Conservation (phyloP, 2,888 invertebrate genomes). For the Magallana nippona region DNA sequence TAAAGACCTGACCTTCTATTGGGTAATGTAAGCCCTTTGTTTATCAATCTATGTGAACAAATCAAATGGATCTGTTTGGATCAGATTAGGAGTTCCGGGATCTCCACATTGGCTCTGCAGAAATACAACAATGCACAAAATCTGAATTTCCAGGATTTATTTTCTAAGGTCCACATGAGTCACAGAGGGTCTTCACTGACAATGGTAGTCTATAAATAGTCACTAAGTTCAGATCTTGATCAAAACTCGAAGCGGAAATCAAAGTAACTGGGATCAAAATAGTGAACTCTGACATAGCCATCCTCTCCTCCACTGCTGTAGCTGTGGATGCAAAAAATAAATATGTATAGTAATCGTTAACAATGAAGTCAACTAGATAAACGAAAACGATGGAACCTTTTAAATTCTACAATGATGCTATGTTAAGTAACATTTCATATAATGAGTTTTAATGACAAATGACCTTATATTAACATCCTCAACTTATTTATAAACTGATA, state of each 20-base stretch:
- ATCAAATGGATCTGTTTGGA: too few species aligned
- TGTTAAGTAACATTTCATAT: too few species aligned
- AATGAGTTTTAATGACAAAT: too few species aligned
- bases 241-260: conserved; percentile 95
- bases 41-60: too few species aligned
- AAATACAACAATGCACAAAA: background rate
- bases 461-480: too few species aligned
- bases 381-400: too few species aligned
- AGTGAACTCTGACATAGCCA: conserved; percentile 97
- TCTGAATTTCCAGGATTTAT: conserved; percentile 43
- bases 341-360: background rate
- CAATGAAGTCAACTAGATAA: too few species aligned
- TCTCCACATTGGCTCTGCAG: background rate
- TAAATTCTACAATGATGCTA: too few species aligned
- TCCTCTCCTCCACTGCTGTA: conserved; percentile 99
- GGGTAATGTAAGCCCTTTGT: too few species aligned
- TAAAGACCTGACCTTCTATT: too few species aligned
- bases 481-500: background rate
- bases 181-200: conserved; percentile 18
- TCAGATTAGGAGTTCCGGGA: background rate
- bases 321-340: conserved; percentile 79
- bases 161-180: conserved; percentile 40
- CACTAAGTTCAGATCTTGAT: conserved; percentile 38
- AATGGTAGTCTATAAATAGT: background rate
- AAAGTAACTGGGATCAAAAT: conserved; percentile 97